Percentiles rank a stretch among this genome's conserved stretches.
These are phyloP conservation scores for Lissonota sp. DNA, from an alignment of 2,888 invertebrate genomes.

Conservation along the genomic window DNA sequence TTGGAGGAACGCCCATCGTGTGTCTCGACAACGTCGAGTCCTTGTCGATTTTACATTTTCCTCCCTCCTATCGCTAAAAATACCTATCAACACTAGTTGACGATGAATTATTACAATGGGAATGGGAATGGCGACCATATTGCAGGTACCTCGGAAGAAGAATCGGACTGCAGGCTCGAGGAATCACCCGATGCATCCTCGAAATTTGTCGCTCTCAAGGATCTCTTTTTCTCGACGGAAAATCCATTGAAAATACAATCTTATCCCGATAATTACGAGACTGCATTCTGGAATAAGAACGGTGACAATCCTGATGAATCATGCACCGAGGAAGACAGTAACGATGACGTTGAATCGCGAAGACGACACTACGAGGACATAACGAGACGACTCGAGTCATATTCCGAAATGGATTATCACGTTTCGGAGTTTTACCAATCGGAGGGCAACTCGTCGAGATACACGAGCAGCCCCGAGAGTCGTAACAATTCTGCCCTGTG, in stretches of 20 bases:
- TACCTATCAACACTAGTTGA: constrained; percentile 19
- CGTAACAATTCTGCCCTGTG: constrained; percentile 61
- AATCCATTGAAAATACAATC: constrained; percentile 66
- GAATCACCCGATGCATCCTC: constrained; percentile 70
- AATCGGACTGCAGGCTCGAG: constrained; percentile 73
- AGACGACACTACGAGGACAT: constrained; percentile 66
- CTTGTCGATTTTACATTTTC: constrained; percentile 10
- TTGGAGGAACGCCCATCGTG: constrained; percentile 35
- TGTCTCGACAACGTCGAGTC: constrained; percentile 6
- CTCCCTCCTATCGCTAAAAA: constrained; percentile 7
- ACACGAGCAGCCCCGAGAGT: constrained; percentile 63
- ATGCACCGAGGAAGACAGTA: constrained; percentile 52
- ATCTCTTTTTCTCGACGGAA: constrained; percentile 75
- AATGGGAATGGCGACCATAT: constrained; percentile 27
- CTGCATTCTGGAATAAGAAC: constrained; percentile 42
- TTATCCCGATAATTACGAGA: constrained; percentile 50
- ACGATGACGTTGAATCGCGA: constrained; percentile 51
- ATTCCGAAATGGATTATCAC: constrained; percentile 57
- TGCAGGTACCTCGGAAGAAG: constrained; percentile 43
- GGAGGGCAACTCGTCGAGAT: constrained; percentile 58
- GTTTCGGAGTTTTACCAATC: constrained; percentile 62
- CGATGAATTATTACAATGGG: constrained; percentile 19
- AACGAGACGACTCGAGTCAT: constrained; percentile 69
- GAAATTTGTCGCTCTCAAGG: constrained; percentile 77
- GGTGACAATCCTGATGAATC: constrained; percentile 53